Evolutionary conservation across 1,140 invertebrate species (phyloP), one percentile per base, ranked within the genome.

Genomic region (Tribolium madens): DNA sequence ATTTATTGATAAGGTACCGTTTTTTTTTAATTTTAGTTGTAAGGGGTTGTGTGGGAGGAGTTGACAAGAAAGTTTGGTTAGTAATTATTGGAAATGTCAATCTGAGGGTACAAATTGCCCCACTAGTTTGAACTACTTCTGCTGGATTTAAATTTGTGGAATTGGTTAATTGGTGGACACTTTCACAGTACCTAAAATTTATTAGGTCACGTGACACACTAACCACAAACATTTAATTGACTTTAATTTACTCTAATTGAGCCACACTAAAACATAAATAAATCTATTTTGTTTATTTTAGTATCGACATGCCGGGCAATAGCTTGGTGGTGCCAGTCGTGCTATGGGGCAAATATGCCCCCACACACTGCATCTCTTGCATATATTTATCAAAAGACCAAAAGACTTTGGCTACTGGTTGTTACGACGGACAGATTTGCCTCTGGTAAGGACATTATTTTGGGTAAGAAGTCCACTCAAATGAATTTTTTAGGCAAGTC

Each of bases 371-470:
- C 86, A 96, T 99, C 75, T 98, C 97, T 1, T 95, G 95, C 76
- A 92, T 99, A 74, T 94, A 95, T 83, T 88, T 99, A 60, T 97
- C 97, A 2, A 90, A 93, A 73, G 96, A 99, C 88, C 94, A 97
- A 84, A 93, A 91, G 84, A 97, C 95, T 13, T 89, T 99, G 72
- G 93, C 98, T 1, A 99, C 98, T 15, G 98, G 98, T 33, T 98
- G 96, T 85, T 95, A 98, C 83, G 98, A 99, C 89, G 98, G 98
- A 17, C 97, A 99, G 86, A 97, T 99, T 82, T 97, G 96, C 85
- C 89, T 99, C 13, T 99, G 98, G 98, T 90, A 83, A 83, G 80
- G 79, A 6, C 12, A 14, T 48, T 9, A n/a, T 42, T 42, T 42
- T n/a, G 9, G 36, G 36, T 42, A 42, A 42, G 36, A 2, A n/a